Conservation (phyloP, 2,113 vertebrate species). For the Etia nguti region DNA sequence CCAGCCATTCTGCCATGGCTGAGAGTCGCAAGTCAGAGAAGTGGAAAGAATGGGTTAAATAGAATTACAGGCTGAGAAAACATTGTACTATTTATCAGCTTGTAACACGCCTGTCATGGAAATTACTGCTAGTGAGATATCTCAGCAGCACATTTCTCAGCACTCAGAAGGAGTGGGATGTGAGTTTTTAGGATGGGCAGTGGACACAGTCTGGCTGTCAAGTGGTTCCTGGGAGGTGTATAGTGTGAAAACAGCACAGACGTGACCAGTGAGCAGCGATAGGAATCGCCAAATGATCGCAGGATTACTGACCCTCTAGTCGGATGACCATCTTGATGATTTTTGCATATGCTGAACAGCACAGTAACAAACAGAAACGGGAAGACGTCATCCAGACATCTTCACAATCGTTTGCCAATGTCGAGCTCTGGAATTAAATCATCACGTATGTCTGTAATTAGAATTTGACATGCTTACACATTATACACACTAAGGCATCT, state of each 20-base stretch:
- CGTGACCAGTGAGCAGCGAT: background rate
- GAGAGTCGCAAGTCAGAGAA: background rate
- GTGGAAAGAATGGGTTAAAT: background rate
- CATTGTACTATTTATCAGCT: slow-evolving; percentile 18
- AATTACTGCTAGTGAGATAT: background rate
- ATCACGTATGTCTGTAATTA: background rate
- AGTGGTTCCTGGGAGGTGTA: background rate
- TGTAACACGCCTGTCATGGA: slow-evolving; percentile 1
- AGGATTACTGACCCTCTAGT: background rate
- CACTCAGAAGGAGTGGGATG: background rate
- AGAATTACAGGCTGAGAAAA: slow-evolving; percentile 14
- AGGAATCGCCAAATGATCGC: background rate
- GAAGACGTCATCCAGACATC: background rate
- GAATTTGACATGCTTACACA: slow-evolving; percentile 20
- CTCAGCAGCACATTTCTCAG: background rate
- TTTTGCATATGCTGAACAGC: background rate
- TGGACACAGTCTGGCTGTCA: background rate
- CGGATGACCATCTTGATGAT: background rate
- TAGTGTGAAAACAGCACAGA: background rate
- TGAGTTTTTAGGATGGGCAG: background rate
- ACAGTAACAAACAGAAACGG: background rate
- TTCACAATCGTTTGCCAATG: background rate
- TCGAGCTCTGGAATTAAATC: background rate
- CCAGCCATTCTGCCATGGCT: background rate
- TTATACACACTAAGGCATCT: slow-evolving; percentile 17